Base-by-base conservation (phyloP, 2,888 invertebrate species). In the Ennomos fuscantarius region DNA sequence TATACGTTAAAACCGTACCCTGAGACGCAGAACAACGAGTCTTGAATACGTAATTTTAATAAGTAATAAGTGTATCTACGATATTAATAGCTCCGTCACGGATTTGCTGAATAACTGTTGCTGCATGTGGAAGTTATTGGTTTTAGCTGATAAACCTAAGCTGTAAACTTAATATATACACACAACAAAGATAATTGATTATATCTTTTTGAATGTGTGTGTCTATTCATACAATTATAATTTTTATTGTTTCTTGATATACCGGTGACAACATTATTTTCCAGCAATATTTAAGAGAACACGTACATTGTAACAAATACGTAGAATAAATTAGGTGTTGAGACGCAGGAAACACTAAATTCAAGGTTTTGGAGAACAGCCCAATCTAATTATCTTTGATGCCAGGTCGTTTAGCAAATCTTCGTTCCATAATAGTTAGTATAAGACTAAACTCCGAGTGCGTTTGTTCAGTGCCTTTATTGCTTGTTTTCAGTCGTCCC, bases 401-500 rank as follows among this genome's bases (percentile, higher is more conserved):
- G 65, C 65, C 62, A 66, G 66, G 72, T 79, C 73, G 73, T 76
- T 73, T 73, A 74, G 74, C 72, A 77, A 76, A 78, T 72, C 67
- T 73, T 72, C 68, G 52, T 66, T 60, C 55, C 62, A 57, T 68
- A 64, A 68, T 64, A 70, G 66, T 41, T 68, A n/a, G 52, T 54
- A 52, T 43, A 54, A 52, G 35, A 50, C 41, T 59, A 52, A 44
- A 56, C 50, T 58, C 44, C 36, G 31, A 47, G n/a, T 37, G 44
- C 74, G 69, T 82, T 77, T 80, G 69, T 71, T 78, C 63, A 81
- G 64, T 62, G 68, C 56, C 62, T 72, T 74, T 79, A 79, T 81
- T 84, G 68, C 68, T 88, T 89, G 76, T 85, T 84, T 93, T 66
- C 93, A 93, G 78, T 93, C 89, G 84, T 87, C 85, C 89, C 92